phyloP scores from a whole-genome alignment of 2,888 invertebrate species.

The Julus scandinavius region DNA sequence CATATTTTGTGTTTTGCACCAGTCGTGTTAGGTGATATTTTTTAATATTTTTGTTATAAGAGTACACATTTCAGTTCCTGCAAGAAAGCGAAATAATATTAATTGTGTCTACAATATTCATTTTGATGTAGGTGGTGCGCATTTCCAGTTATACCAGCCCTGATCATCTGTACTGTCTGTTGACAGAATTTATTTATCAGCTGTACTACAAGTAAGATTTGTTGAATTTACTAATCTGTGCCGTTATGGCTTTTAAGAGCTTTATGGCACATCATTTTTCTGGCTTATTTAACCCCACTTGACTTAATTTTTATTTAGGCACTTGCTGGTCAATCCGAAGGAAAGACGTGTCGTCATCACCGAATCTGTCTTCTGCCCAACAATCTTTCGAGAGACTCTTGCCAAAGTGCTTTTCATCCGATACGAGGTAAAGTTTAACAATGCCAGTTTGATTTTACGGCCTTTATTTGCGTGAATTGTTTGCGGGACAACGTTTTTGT shows the following conservation, averaged over 20 bases:
- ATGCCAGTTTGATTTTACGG: no score
- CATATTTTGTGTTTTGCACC: no score
- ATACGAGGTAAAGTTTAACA: constrained; percentile 77
- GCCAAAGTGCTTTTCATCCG: constrained; percentile 92
- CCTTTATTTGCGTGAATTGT: no score
- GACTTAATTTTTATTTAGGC: constrained; percentile 70
- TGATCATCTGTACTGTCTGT: constrained; percentile 79
- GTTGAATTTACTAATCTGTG: no score
- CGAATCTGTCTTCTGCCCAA: constrained; percentile 87
- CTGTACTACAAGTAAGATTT: constrained; percentile 83
- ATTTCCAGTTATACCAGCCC: constrained; percentile 62
- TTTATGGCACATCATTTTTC: constrained; percentile 48
- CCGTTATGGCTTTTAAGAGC: constrained; percentile 49
- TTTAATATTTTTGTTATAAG: no score
- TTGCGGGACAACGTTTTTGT: no score
- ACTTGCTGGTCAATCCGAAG: constrained; percentile 90
- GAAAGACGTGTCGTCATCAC: constrained; percentile 91
- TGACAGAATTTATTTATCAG: constrained; percentile 87
- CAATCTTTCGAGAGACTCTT: constrained; percentile 84
- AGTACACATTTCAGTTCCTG: no score
- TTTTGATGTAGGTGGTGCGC: constrained; percentile 58
- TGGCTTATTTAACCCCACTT: constrained; percentile 16
- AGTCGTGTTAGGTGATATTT: no score
- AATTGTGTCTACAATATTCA: no score
- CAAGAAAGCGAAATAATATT: no score